Evolutionary conservation across 2,888 invertebrate species (phyloP), one percentile per base, ranked within the genome.

Genomic region (Andrena hattorfiana): DNA sequence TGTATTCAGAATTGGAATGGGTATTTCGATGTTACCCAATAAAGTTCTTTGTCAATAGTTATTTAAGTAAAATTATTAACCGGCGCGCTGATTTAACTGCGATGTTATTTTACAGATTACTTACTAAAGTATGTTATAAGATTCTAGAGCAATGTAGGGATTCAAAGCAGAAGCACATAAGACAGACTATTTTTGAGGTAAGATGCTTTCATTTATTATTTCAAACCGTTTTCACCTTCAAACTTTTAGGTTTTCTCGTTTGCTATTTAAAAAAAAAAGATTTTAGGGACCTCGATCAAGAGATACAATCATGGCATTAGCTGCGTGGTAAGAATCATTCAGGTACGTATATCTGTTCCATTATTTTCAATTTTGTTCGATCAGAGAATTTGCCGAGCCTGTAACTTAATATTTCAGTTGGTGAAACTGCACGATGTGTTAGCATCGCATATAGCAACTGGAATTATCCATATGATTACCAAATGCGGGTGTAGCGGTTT

Each of bases 221-320:
- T 23, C 68, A 23, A 49, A n/a, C 28, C 48, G 16, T 60, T 68
- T 26, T 20, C 94, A 8, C 26, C 23, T 51, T 59, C 42, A 23
- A 26, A 56, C 16, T 16, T 42, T 16, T 42, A 42, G 42, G 66
- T 68, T 48, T 28, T 64, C 3, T 56, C 35, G 60, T 70, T 51
- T 23, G 10, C 75, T 64, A 72, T 85, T 5, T 96, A 97, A 91
- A 16, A 68, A 91, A 16, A 68, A 71, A 96, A 97, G 95, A 96
- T 98, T 54, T 95, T 99, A 78, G 98, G 98, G 16, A 95, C 96
- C 2, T 95, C 98, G 62, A 96, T 98, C 26, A 98, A 97, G 92
- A 96, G 96, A 69, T 98, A 98, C 92, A 97, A 97, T 92, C 98
- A 98, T 94, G 97, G 97, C 0, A 95, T 97, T 60, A 96, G 96